Evolutionary conservation across 2,797 vertebrate genomes (phyloP).

Genomic region (Ambastaia sidthimunki): DNA sequence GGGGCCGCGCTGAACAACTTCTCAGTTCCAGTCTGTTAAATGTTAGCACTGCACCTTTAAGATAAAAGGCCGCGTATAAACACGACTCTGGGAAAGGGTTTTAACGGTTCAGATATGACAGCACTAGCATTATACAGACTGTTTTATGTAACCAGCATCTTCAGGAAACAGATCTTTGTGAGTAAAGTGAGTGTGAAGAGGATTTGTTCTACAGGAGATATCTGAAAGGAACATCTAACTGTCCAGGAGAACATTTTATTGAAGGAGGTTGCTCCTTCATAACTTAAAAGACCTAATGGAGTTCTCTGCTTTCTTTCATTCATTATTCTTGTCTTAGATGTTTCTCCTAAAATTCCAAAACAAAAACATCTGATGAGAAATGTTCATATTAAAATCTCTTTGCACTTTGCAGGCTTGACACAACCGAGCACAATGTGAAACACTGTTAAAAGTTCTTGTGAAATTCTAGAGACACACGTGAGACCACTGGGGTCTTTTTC

Average conservation of each 20-base stretch:
- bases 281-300: slow-evolving; percentile 3
- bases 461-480: background rate
- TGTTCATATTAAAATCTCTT: background rate
- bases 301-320: background rate
- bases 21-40: slow-evolving; percentile 42
- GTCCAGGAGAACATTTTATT: background rate
- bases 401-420: background rate
- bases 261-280: slow-evolving; percentile 3
- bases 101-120: slow-evolving; percentile 50
- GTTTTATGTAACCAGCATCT: slow-evolving; percentile 45
- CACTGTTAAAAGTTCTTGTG: background rate
- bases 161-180: slow-evolving; percentile 30
- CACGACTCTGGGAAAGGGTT: slow-evolving; percentile 45
- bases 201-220: slow-evolving; percentile 33
- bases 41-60: slow-evolving; percentile 52
- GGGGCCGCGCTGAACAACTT: slow-evolving; percentile 8
- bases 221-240: slow-evolving; percentile 5
- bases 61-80: slow-evolving; percentile 62
- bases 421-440: too few relatives aligned
- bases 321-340: background rate
- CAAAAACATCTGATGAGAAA: background rate
- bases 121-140: slow-evolving; percentile 29
- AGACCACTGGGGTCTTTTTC: background rate
- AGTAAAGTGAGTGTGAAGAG: slow-evolving; percentile 10
- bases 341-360: background rate